These are phyloP conservation scores for Adrianichthys oophorus DNA, from an alignment of 2,797 vertebrate species.

Conservation along the genomic window DNA sequence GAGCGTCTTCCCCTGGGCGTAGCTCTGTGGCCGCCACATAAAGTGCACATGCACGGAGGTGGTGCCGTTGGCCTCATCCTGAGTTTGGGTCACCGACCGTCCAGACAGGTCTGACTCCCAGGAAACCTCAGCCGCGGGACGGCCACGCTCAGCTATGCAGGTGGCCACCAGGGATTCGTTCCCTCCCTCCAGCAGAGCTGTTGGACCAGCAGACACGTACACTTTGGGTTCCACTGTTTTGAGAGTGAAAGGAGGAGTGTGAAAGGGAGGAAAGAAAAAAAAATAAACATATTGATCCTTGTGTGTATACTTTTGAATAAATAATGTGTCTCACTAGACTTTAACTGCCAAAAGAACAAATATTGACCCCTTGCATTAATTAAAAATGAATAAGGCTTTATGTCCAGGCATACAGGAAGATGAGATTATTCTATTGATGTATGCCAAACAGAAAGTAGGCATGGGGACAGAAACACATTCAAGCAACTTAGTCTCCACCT, in stretches of 20 bases:
- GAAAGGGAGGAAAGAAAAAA: conserved; percentile 4
- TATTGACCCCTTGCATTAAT: conserved; percentile 61
- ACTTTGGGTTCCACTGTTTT: conserved; percentile 91
- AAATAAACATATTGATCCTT: conserved; percentile 64
- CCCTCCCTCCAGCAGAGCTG: conserved; percentile 85
- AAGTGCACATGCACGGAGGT: conserved; percentile 84
- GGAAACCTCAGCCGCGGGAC: conserved; percentile 86
- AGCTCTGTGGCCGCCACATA: conserved; percentile 84
- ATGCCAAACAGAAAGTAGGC: conserved; percentile 30
- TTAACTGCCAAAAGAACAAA: conserved; percentile 46
- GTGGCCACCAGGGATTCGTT: conserved; percentile 88
- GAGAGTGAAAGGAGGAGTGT: background rate
- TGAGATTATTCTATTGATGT: conserved; percentile 35
- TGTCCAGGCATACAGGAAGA: conserved; percentile 40
- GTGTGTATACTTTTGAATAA: conserved; percentile 64
- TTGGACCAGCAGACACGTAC: conserved; percentile 84
- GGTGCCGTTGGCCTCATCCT: conserved; percentile 85
- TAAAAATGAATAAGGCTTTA: conserved; percentile 64
- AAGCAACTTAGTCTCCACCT: too few relatives aligned
- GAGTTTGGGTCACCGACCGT: conserved; percentile 76
- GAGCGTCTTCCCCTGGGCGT: conserved; percentile 86
- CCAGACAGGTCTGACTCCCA: conserved; percentile 90
- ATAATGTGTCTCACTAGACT: conserved; percentile 57
- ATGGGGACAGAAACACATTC: conserved; percentile 3
- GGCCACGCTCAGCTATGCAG: conserved; percentile 92